These are phyloP conservation scores for Eupleurogrammus muticus DNA, from an alignment of 2,797 vertebrate genomes.

Conservation along the genomic window DNA sequence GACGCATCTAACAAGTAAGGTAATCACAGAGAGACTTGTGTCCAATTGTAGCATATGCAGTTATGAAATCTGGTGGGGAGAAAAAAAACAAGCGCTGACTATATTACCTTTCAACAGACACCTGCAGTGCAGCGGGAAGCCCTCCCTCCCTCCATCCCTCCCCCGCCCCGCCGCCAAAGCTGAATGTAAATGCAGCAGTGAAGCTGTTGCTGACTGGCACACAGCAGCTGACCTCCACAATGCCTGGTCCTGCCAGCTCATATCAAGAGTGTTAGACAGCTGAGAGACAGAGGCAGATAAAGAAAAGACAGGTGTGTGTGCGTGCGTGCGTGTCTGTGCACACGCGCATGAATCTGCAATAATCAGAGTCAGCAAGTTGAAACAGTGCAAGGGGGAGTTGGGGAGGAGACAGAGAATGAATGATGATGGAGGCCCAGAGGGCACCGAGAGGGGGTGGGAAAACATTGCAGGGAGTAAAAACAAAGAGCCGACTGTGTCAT, in stretches of 20 bases:
- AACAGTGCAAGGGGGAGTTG: not conserved
- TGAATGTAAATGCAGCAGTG: constrained; percentile 51
- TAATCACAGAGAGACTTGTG: constrained; percentile 1
- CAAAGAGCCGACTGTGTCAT: constrained; percentile 62
- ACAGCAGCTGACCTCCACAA: constrained; percentile 31
- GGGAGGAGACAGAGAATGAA: constrained; percentile 27
- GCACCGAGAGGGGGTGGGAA: constrained; percentile 27
- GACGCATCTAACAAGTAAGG: constrained; percentile 3
- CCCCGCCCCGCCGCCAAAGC: constrained; percentile 15
- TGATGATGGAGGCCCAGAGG: constrained; percentile 34
- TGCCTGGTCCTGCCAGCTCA: constrained; percentile 39
- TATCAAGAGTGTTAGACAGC: constrained; percentile 16
- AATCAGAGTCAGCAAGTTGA: constrained; percentile 12
- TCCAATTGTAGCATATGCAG: not conserved
- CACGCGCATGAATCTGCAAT: constrained; percentile 13
- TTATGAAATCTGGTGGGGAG: not conserved
- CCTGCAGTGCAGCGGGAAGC: constrained; percentile 52
- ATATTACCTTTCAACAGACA: constrained; percentile 16
- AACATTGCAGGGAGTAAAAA: constrained; percentile 41
- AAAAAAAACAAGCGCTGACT: not conserved
- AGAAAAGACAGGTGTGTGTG: not conserved
- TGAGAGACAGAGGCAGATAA: constrained; percentile 6
- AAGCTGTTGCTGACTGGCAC: constrained; percentile 37
- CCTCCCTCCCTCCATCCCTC: not conserved
- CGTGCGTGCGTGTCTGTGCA: constrained; percentile 1